Base-by-base conservation (phyloP, 2,888 invertebrate genomes). In the Lamproptera curius region DNA sequence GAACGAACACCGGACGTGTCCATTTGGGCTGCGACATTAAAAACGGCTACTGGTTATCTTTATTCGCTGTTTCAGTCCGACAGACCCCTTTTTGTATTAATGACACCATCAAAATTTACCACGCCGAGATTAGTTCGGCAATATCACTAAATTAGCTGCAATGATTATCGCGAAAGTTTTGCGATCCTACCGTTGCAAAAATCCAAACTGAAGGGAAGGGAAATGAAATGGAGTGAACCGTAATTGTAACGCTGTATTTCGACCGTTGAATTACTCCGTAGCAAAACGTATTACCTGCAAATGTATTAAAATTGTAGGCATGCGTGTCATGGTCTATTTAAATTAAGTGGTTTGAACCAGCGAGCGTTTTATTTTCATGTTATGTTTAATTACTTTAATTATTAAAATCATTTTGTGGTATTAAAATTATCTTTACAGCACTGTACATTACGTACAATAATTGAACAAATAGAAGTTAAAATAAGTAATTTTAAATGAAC, bases 1-100 rank as follows among this genome's bases (percentile, higher is more conserved):
- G 43, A 57, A 61, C 56, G 54, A 54, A 59, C 53, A 57, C 58
- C 59, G 65, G 65, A 65, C 57, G 57, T 63, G 63, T 63, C 61
- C 62, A 58, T 62, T 65, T 56, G 52, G 58, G 55, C 54, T 53
- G 52, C 57, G 52, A 58, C 61, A 62, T 67, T 65, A 62, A 61
- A 65, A 58, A 60, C 50, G 47, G 57, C 53, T 53, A 43, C 55
- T 48, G 57, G 63, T 65, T 69, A 69, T 67, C 67, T 58, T 56
- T 53, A 41, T 50, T 53, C 58, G 53, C 54, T 52, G 55, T 55
- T 52, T 50, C 38, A 49, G 36, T 42, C 37, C 41, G n/a, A 28
- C 39, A 16, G 49, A 53, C 54, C 54, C 51, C 48, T 39, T 53
- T 57, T 49, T 56, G 46, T 57, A 57, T 57, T 56, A 56, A 56